Conservation (phyloP, 2,888 invertebrate genomes). For the Melitaea athalia region DNA sequence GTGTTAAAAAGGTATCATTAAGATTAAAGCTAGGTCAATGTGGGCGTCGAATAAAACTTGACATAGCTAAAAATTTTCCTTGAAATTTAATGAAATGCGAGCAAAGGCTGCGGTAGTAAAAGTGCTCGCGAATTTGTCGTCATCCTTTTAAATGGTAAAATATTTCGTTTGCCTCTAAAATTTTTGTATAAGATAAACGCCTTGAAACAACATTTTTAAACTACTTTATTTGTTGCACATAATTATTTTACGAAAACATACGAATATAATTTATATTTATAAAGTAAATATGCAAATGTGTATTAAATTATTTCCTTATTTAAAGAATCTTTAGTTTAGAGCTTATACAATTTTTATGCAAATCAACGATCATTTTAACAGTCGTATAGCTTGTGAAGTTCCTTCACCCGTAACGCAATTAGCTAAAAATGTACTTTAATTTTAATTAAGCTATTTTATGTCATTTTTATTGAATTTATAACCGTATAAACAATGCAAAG, state of each 20-base stretch:
- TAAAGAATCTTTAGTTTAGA: constrained; percentile 3
- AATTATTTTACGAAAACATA: constrained; percentile 5
- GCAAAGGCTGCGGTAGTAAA: constrained; percentile 26
- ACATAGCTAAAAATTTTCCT: constrained; percentile 30
- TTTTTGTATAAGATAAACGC: constrained; percentile 10
- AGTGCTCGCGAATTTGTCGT: constrained; percentile 19
- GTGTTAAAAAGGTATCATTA: constrained; percentile 46
- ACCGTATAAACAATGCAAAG: not conserved
- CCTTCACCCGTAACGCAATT: not conserved
- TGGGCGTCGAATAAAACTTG: constrained; percentile 30
- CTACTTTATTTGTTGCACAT: constrained; percentile 11
- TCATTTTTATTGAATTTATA: not conserved
- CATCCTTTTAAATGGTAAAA: constrained; percentile 19
- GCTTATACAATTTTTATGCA: constrained; percentile 1
- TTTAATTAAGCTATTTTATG: not conserved
- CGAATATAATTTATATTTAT: not conserved
- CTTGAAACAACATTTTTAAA: constrained; percentile 16
- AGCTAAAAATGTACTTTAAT: not conserved
- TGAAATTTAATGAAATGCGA: constrained; percentile 26
- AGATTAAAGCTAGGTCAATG: constrained; percentile 42
- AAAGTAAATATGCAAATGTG: no score
- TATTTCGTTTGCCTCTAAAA: constrained; percentile 16
- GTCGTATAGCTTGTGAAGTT: not conserved
- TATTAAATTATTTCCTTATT: not conserved
- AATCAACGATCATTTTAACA: not conserved